phyloP scores from a whole-genome alignment of 2,113 vertebrate species.

The Motacilla alba region DNA sequence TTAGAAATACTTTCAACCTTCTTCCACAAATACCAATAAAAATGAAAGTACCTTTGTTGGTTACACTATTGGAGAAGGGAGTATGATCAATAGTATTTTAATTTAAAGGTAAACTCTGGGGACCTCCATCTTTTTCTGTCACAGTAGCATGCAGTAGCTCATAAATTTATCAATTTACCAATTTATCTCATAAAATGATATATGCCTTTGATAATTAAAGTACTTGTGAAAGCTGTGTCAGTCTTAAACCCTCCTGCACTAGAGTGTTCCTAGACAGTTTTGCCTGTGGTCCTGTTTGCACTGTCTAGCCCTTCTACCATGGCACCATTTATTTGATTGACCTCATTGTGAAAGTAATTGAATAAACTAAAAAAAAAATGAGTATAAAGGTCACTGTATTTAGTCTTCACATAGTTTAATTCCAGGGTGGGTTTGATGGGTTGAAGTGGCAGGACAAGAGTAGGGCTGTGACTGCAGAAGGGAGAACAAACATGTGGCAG shows the following conservation, averaged over 20 bases:
- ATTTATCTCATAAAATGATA: neutral
- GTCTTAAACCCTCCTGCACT: neutral
- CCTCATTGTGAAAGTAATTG: neutral
- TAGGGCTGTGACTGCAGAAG: neutral
- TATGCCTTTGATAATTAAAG: neutral
- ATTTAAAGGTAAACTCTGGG: neutral
- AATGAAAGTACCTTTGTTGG: neutral
- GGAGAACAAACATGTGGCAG: neutral
- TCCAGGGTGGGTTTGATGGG: neutral
- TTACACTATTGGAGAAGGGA: neutral
- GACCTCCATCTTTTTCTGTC: neutral
- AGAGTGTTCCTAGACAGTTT: neutral
- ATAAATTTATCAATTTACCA: neutral
- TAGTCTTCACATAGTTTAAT: neutral
- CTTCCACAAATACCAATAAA: neutral
- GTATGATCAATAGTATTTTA: neutral
- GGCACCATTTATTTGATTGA: neutral
- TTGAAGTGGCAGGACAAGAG: neutral
- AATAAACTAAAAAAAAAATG: neutral
- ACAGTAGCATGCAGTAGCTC: neutral
- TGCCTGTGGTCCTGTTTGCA: neutral
- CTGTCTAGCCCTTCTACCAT: neutral
- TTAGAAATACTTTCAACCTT: neutral
- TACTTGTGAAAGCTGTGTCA: neutral
- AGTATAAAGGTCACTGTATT: neutral